Base-by-base conservation (phyloP, 2,797 vertebrate species). In the Aplochiton taeniatus region DNA sequence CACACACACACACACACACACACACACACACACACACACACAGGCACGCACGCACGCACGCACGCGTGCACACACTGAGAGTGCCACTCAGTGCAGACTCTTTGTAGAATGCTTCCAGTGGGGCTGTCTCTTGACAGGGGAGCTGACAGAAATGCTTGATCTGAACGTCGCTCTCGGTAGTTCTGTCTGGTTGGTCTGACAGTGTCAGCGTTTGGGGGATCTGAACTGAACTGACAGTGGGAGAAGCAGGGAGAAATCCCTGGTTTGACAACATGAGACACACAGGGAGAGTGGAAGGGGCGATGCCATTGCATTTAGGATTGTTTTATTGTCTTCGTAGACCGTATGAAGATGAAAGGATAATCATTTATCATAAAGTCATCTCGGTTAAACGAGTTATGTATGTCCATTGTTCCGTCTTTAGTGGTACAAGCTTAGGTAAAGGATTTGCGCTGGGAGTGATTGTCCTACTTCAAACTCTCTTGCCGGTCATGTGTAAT, bases 161-260 rank as follows among this genome's bases (percentile, higher is more conserved):
- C 70, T 68, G 58, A 13, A 9, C 16, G 66, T 58, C 6, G 8
- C 62, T 70, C 58, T 63, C 48, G 17, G 0, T 19, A 16, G 63
- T 55, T 41, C 50, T 16, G 70, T 59, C 43, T 51, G 31, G 31
- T 31, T 31, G 31, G 31, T 31, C 31, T 69, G 73, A 75, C 72
- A 53, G 69, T 11, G 14, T 4, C 7, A 68, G 58, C 41, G 42
- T n/a, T 53, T 79, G 73, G 67, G 58, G 63, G 58, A 64, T 71
- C 68, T 69, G 64, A 83, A 46, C 42, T 9, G 47, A 70, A 48
- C 45, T 59, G 74, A 60, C 75, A 67, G 74, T 54, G 43, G 47
- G 51, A 31, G 67, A 58, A 17, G 64, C 60, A 59, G 64, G 61
- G 61, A 69, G 50, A 68, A 41, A 70, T 65, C 59, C 4, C 69